Evolutionary conservation across 2,888 invertebrate species (phyloP).

Genomic region (Drosophila neonasuta): DNA sequence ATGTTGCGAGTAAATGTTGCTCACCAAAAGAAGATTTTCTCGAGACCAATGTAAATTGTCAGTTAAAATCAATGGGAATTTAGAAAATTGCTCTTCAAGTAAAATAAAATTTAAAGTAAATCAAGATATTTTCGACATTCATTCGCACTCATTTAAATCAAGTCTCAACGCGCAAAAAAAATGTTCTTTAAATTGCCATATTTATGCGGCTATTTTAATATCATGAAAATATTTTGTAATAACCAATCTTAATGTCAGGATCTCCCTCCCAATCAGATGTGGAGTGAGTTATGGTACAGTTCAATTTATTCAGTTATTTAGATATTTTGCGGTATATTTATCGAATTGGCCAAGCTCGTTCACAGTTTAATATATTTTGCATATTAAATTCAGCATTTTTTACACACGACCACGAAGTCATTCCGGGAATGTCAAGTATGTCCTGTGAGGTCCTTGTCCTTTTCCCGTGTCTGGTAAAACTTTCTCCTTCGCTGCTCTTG

Average conservation of each 20-base stretch:
- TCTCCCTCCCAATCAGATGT: background rate
- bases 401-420: constrained; percentile 26
- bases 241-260: constrained; percentile 4
- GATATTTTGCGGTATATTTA: constrained; percentile 24
- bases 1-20: constrained; percentile 39
- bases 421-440: constrained; percentile 48
- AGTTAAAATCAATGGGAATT: constrained; percentile 37
- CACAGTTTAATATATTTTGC: constrained; percentile 58
- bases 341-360: background rate
- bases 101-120: background rate
- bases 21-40: constrained; percentile 19
- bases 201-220: constrained; percentile 9
- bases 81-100: background rate
- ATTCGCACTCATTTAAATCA: background rate
- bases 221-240: constrained; percentile 25
- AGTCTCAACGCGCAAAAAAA: background rate
- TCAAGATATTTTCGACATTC: constrained; percentile 3
- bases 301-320: constrained; percentile 35
- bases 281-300: background rate
- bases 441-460: constrained; percentile 33
- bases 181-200: background rate
- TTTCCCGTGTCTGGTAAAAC: constrained; percentile 35
- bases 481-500: constrained; percentile 38
- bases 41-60: constrained; percentile 7
- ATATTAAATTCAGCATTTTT: constrained; percentile 58